Base-by-base conservation (phyloP, 2,888 invertebrate species). In the Cosmopolites sordidus region DNA sequence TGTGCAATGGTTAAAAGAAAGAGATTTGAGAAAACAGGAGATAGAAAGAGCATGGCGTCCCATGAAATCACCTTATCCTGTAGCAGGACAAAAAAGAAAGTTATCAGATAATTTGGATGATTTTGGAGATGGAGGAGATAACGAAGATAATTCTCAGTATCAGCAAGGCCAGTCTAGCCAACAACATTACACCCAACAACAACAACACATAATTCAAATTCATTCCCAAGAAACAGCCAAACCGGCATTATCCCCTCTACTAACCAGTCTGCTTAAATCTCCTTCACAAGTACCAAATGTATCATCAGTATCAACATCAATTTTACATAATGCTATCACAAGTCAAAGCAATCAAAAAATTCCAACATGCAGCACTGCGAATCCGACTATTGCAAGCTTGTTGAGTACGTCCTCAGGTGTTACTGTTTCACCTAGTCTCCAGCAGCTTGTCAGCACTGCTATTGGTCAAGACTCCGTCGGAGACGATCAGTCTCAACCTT, bases 241-340 rank as follows among this genome's bases (percentile, higher is more conserved):
- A 53, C 75, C 80, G 1, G 82, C 80, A 0, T 77, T 84, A 0
- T 85, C 86, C 0, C 92, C 92, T 0, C 74, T 93, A 39, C 76
- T 93, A 42, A 91, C 92, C 6, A 91, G 91, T 41, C 76, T 93
- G 30, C 75, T 93, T 3, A 90, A 92, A 71, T 86, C 85, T 40
- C 81, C 82, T 1, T 80, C 81, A 18, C 80, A 80, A 47, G 71
- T 75, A 14, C 73, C 74, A 58, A 65, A 66, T 62, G 62, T 60
- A 1, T 45, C 65, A 58, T 67, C 69, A 68, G 76, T n/a, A 14
- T 65, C 69, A 69, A 78, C 39, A 70, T 72, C 73, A 2, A 73
- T 75, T 48, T 60, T 74, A 42, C 74, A 74, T 58, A 69, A 71
- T 2, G 73, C 73, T 5, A 74, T 74, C 33, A 73, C 73, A 1